Percentiles rank a stretch among this genome's conserved stretches.
Evolutionary conservation across 2,888 invertebrate species (phyloP).

Genomic region (Hyppa rectilinea): DNA sequence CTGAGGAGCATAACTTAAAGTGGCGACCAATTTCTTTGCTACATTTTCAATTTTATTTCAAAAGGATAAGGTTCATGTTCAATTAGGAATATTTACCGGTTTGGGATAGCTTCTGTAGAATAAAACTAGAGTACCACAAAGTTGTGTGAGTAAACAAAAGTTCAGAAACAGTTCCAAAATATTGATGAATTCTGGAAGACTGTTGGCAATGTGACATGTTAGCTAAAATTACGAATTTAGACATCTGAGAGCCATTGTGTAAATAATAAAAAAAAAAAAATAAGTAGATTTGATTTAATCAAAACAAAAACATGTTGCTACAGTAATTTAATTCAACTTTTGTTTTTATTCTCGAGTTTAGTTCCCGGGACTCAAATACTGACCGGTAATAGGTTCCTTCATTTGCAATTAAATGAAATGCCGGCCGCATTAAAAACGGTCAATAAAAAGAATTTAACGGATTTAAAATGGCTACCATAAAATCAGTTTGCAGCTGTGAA

Average conservation of each 20-base stretch:
- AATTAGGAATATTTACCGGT: too few species aligned
- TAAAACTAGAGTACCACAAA: neutral
- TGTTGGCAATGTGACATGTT: too few species aligned
- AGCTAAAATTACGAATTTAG: too few species aligned
- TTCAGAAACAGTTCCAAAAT: neutral
- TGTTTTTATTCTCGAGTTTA: neutral
- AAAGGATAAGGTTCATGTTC: too few species aligned
- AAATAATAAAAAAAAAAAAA: too few species aligned
- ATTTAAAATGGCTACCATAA: slow-evolving; percentile 39
- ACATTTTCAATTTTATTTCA: too few species aligned
- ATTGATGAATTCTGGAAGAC: too few species aligned
- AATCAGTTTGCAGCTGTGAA: slow-evolving; percentile 36
- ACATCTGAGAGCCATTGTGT: too few species aligned
- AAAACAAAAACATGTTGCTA: neutral
- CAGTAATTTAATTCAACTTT: neutral
- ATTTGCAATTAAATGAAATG: slow-evolving; percentile 7
- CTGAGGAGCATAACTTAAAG: neutral
- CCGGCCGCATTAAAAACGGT: slow-evolving; percentile 15
- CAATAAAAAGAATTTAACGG: slow-evolving; percentile 21
- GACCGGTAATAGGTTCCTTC: neutral
- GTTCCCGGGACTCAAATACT: neutral
- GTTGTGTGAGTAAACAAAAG: neutral
- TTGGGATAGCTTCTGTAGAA: too few species aligned
- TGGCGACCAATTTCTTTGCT: too few species aligned
- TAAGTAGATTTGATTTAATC: too few species aligned